Evolutionary conservation across 2,113 vertebrate genomes (phyloP).

Genomic region (Bufo gargarizans): DNA sequence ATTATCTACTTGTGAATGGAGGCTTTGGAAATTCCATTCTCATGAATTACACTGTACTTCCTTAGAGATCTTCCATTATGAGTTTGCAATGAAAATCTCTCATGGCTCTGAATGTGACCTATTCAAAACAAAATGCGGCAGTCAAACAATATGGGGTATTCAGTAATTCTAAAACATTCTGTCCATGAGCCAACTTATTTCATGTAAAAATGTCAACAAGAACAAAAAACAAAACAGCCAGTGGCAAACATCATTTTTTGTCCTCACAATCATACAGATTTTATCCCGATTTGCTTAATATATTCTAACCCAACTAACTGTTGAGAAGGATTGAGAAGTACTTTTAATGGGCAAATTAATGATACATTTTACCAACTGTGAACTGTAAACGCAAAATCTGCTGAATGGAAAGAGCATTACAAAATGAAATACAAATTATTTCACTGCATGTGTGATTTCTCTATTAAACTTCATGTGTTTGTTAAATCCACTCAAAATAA

Average conservation of each 20-base stretch:
- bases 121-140: no score
- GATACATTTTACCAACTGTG: slow-evolving; percentile 3
- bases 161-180: not conserved
- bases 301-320: not conserved
- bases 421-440: slow-evolving; percentile 31
- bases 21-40: no score
- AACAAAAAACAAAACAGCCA: not conserved
- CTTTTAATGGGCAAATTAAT: slow-evolving; percentile 27
- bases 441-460: slow-evolving; percentile 15
- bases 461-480: slow-evolving; percentile 14
- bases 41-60: no score
- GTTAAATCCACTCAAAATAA: not conserved
- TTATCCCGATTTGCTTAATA: not conserved
- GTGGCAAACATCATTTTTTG: not conserved
- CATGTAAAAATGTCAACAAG: not conserved
- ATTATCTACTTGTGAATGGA: no score
- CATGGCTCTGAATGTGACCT: no score
- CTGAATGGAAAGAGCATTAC: not conserved
- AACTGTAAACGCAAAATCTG: not conserved
- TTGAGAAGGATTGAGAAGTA: slow-evolving; percentile 5
- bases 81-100: no score
- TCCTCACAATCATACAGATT: slow-evolving; percentile 11
- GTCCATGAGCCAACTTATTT: not conserved
- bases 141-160: not conserved
- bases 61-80: no score